Evolutionary conservation across 2,113 vertebrate species (phyloP), one percentile per base, ranked within the genome.

Genomic region (Ifrita kowaldi): DNA sequence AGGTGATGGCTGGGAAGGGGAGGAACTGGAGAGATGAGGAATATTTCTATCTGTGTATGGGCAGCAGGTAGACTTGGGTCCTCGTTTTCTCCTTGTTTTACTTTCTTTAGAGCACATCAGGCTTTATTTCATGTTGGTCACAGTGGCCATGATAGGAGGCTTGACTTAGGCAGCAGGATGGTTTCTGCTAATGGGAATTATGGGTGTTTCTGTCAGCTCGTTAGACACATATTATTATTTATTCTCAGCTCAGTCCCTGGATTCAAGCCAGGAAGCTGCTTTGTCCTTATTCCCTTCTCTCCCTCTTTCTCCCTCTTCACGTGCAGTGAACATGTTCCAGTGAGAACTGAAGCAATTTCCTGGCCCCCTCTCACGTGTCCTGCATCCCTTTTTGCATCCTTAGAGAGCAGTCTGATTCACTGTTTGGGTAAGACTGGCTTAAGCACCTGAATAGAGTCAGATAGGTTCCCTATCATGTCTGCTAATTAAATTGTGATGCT

Each of bases 401-500:
- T 78, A 60, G 80, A 67, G 69, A 92, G 24, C 60, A 84, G 6
- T 71, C 47, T 39, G 55, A 78, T 80, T 76, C 52, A 21, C 23
- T 50, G 39, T 28, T 92, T 50, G 79, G 46, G 55, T 74, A 84
- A 41, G 83, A 16, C 39, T 78, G 93, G n/a, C 24, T 89, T 84
- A 32, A 89, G 84, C 95, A 87, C 47, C 80, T 60, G 80, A 91
- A 64, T 13, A 78, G 63, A 90, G 84, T 69, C 73, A 77, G 89
- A 67, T 37, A 56, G 24, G 44, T 84, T 95, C 85, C 73, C 76
- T 83, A 17, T 90, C 89, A 56, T 81, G 80, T 52, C 77, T 84
- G 68, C 77, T 95, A 89, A 96, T 92, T 84, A 82, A 95, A 91
- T 91, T 75, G 84, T 63, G 84, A 32, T 74, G 67, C 76, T 92